Evolutionary conservation across 2,888 invertebrate species (phyloP), one percentile per base, ranked within the genome.

Genomic region (Cryptops parisi): DNA sequence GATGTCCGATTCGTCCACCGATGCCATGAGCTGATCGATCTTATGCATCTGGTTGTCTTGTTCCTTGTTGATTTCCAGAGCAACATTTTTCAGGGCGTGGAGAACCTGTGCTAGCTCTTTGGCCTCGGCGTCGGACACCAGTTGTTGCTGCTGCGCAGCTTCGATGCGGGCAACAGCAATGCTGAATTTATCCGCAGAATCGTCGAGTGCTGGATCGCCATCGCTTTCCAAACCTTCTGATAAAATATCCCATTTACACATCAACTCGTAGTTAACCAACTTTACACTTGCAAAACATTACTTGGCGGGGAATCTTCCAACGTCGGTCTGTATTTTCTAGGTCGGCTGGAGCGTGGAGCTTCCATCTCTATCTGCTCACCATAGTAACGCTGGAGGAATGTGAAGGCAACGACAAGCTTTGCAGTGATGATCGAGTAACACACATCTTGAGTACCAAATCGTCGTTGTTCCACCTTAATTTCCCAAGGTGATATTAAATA

Each of bases 31-130:
- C 4, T 27, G 24, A 22, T 52, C 45, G 12, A 52, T 52, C 21
- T 52, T 52, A 19, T 52, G 39, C 24, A 52, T 23, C 21, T 52
- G 52, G 17, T 52, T 21, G 1, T 25, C 33, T 26, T 52, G 52
- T 27, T 52, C 52, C 19, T 27, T 17, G 2, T 21, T 25, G 21
- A 52, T 44, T 26, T 38, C 52, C 19, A 52, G 22, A n/a, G 52
- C 52, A 2, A 52, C 6, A 3, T 4, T 15, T 21, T 52, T 52
- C 52, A 52, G 43, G 19, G 21, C 52, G 15, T 27, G 27, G 21
- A 52, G 24, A 44, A 52, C 33, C 45, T 45, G 19, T 17, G n/a
- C n/a, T 6, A 52, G 23, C 19, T 52, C 45, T 27, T 52, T 17
- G 12, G 33, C 52, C 23, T 52, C 52, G 12, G 25, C 44, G 6